Percentiles rank a stretch among this genome's conserved stretches.
Conservation (phyloP, 53 echinoderm and acorn worm species). For the Paracentrotus lividus region DNA sequence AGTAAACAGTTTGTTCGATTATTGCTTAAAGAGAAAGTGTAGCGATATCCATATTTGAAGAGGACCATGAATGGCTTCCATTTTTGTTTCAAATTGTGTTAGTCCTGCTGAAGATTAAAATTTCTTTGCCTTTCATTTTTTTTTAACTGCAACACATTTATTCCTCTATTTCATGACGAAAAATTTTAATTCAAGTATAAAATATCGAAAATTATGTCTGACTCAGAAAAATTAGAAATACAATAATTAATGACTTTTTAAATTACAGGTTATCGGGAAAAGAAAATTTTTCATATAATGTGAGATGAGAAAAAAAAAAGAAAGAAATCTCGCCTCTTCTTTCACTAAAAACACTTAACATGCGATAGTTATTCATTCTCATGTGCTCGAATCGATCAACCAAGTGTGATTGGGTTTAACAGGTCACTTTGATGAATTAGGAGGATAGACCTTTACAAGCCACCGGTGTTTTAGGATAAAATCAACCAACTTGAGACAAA, state of each 20-base stretch:
- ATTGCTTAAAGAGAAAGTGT: slow-evolving; percentile 27
- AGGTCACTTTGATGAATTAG: slow-evolving; percentile 11
- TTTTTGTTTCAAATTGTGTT: no score
- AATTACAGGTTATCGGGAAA: no score
- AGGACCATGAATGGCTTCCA: no score
- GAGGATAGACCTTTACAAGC: not conserved
- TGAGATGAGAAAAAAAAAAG: not conserved
- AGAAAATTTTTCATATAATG: not conserved
- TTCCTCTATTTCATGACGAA: no score
- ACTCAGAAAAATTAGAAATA: no score
- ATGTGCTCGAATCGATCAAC: not conserved
- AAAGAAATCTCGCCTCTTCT: not conserved
- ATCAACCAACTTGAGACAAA: slow-evolving; percentile 4
- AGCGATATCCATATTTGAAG: no score
- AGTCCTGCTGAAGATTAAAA: no score
- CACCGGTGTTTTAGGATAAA: not conserved
- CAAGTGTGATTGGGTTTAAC: not conserved
- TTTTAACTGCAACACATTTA: no score
- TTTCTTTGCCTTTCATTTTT: no score
- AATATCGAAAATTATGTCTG: no score
- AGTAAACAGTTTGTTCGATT: slow-evolving; percentile 7
- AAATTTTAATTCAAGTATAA: no score
- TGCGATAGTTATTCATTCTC: not conserved
- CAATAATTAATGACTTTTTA: no score
- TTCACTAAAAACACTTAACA: not conserved